Evolutionary conservation across 2,888 invertebrate genomes (phyloP).

Genomic region (Xylota sylvarum): DNA sequence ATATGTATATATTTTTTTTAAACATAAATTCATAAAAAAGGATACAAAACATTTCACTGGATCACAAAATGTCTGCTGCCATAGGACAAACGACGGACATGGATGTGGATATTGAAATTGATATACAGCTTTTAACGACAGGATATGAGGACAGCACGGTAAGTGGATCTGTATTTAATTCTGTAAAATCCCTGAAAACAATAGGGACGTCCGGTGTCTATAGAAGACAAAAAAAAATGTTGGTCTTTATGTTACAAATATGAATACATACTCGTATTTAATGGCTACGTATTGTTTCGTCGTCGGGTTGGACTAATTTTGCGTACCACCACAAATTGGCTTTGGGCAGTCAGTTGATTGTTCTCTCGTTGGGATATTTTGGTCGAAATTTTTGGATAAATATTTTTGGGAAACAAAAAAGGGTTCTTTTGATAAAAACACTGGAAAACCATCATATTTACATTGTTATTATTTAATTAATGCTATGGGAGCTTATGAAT

Average conservation of each 20-base stretch:
- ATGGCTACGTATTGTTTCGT: neutral
- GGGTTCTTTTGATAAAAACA: no score
- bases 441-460: no score
- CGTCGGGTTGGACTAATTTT: neutral
- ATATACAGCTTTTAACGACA: slow-evolving; percentile 84
- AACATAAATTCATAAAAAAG: slow-evolving; percentile 18
- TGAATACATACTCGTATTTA: neutral
- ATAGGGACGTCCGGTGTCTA: neutral
- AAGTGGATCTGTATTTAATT: slow-evolving; percentile 78
- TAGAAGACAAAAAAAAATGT: neutral
- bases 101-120: slow-evolving; percentile 84
- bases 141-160: slow-evolving; percentile 85
- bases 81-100: slow-evolving; percentile 74
- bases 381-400: no score
- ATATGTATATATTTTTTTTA: no score
- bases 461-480: no score
- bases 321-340: neutral
- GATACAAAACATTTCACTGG: slow-evolving; percentile 57
- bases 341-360: neutral
- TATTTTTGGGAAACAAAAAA: no score
- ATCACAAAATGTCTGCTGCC: slow-evolving; percentile 73
- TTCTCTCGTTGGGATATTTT: neutral
- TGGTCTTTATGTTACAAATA: neutral
- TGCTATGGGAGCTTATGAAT: no score
- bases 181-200: slow-evolving; percentile 9